Evolutionary conservation across 2,888 invertebrate species (phyloP).

Genomic region (Heteropelma amictum): DNA sequence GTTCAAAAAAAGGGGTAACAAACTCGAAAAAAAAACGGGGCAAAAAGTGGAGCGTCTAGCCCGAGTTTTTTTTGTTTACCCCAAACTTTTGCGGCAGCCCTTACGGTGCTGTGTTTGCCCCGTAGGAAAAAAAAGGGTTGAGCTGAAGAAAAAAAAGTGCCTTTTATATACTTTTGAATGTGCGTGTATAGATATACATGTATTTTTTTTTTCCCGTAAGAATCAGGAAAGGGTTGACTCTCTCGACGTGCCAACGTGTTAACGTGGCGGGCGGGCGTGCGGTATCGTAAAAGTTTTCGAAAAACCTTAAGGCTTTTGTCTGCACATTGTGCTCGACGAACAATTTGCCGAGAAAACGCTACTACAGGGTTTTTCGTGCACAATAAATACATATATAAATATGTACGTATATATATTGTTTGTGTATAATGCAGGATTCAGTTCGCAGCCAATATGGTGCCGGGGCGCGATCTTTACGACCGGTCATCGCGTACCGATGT

Average conservation of each 20-base stretch:
- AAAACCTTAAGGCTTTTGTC: constrained; percentile 22
- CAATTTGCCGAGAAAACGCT: constrained; percentile 20
- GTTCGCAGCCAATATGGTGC: no score
- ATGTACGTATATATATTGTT: background rate
- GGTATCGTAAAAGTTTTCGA: constrained; percentile 44
- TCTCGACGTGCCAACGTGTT: constrained; percentile 32
- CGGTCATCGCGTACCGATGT: no score
- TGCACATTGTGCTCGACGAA: background rate
- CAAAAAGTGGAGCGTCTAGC: constrained; percentile 61
- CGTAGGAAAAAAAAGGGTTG: constrained; percentile 49
- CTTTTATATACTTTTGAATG: background rate
- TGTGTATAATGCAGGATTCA: no score
- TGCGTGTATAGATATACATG: background rate
- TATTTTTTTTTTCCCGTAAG: background rate
- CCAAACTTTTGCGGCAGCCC: constrained; percentile 37
- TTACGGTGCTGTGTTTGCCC: constrained; percentile 49
- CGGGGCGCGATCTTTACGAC: constrained; percentile 46
- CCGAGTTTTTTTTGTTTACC: constrained; percentile 7
- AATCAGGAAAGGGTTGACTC: constrained; percentile 48
- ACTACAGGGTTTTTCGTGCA: constrained; percentile 3
- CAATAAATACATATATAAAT: background rate
- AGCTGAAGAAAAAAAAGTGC: constrained; percentile 23
- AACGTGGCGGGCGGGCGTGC: constrained; percentile 37
- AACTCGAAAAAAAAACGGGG: constrained; percentile 56
- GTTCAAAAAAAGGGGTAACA: constrained; percentile 40